These are phyloP conservation scores for Erebia palarica DNA, from an alignment of 2,888 invertebrate species.

Conservation along the genomic window DNA sequence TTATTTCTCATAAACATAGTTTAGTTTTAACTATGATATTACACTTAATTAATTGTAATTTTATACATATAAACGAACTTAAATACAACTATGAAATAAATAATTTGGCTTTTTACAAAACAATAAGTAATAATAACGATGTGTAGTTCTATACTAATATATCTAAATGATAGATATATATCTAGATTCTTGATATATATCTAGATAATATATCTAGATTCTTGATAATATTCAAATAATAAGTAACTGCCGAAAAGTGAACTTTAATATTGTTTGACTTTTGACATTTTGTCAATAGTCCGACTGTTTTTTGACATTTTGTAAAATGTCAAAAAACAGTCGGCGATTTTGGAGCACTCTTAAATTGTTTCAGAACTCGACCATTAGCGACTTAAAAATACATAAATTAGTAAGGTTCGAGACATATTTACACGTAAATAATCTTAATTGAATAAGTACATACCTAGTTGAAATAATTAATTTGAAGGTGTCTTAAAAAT, in stretches of 20 bases:
- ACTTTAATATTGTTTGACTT: too few species aligned
- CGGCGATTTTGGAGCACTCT: too few species aligned
- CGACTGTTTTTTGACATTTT: too few species aligned
- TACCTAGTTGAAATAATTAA: background rate
- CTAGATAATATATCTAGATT: background rate
- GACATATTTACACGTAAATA: constrained; percentile 4
- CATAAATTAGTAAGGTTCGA: background rate
- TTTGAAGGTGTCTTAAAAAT: background rate
- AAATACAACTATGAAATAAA: background rate
- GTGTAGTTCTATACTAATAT: constrained; percentile 5
- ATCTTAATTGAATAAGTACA: background rate
- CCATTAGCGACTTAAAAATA: background rate
- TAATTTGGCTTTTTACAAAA: constrained; percentile 36
- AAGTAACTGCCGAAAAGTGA: background rate
- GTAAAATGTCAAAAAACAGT: too few species aligned
- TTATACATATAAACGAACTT: too few species aligned
- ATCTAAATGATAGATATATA: too few species aligned
- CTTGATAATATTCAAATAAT: background rate
- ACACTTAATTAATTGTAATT: too few species aligned
- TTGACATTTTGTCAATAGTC: too few species aligned
- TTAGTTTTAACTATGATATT: too few species aligned
- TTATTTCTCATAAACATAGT: constrained; percentile 24
- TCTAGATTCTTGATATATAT: constrained; percentile 1
- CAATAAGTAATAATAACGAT: constrained; percentile 24
- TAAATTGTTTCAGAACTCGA: too few species aligned